Percentiles rank a stretch among this genome's conserved stretches.
Evolutionary conservation across 2,888 invertebrate species (phyloP).

Genomic region (Prosapia bicincta): DNA sequence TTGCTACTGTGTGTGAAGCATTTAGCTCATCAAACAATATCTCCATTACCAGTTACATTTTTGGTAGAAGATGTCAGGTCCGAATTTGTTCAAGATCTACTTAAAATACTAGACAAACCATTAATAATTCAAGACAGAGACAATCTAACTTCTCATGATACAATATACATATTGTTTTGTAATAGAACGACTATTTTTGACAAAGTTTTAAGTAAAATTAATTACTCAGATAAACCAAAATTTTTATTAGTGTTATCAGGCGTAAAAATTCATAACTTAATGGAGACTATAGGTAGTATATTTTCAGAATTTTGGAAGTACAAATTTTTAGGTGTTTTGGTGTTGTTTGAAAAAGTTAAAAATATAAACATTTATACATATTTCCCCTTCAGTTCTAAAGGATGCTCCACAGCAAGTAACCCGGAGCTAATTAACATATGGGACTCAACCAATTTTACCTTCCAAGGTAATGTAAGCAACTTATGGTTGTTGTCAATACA

Average conservation of each 20-base stretch:
- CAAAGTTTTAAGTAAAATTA: not conserved
- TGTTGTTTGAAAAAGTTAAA: not conserved
- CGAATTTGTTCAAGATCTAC: not conserved
- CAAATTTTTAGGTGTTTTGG: not conserved
- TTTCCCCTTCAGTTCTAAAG: slow-evolving; percentile 1
- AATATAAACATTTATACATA: not conserved
- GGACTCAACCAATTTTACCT: not conserved
- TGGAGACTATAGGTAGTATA: not conserved
- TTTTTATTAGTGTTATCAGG: not conserved
- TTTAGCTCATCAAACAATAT: not conserved
- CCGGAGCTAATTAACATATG: slow-evolving; percentile 7
- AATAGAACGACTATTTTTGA: not conserved
- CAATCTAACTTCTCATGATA: not conserved
- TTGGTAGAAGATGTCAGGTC: not conserved
- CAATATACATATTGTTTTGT: not conserved
- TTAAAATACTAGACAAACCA: not conserved
- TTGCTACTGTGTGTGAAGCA: not conserved
- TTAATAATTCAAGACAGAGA: not conserved
- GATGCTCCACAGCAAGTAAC: not conserved
- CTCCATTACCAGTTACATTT: not conserved
- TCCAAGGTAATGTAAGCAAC: not conserved
- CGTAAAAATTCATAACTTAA: not conserved
- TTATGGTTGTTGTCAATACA: not conserved
- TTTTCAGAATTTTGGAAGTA: slow-evolving; percentile 8
- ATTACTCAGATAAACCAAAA: not conserved